Percentiles rank a stretch among this genome's conserved stretches.
Evolutionary conservation across 2,888 invertebrate species (phyloP).

Genomic region (Heliconius charithonia): DNA sequence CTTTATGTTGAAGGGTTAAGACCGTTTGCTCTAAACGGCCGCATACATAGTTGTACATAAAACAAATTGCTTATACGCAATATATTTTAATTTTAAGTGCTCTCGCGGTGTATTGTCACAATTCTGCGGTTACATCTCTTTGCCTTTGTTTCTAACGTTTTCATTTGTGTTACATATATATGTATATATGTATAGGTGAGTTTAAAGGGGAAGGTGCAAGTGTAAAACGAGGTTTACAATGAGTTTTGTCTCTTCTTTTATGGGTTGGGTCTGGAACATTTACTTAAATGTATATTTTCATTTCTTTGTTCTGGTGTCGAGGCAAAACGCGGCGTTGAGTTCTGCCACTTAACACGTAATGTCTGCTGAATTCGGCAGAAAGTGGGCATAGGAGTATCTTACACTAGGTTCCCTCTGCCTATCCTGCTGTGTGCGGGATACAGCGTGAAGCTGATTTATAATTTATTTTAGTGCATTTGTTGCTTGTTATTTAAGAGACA

Average conservation of each 20-base stretch:
- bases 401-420: too few relatives aligned
- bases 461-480: not conserved
- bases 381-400: too few relatives aligned
- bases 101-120: constrained; percentile 6
- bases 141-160: constrained; percentile 11
- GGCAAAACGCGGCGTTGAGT: too few relatives aligned
- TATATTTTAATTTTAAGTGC: constrained; percentile 12
- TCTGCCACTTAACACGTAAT: too few relatives aligned
- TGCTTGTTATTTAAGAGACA: too few relatives aligned
- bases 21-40: constrained; percentile 40
- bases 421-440: too few relatives aligned
- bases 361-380: too few relatives aligned
- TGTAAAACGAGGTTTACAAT: not conserved
- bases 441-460: too few relatives aligned
- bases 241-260: not conserved
- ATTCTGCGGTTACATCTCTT: not conserved
- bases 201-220: not conserved
- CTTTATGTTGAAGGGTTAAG: not conserved
- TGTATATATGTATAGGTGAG: not conserved
- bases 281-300: too few relatives aligned
- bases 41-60: constrained; percentile 10
- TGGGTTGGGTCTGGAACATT: not conserved
- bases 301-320: too few relatives aligned
- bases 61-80: constrained; percentile 9
- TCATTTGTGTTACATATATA: constrained; percentile 3